Conservation (phyloP, 2,888 invertebrate genomes). For the Leucophenga maculata region DNA sequence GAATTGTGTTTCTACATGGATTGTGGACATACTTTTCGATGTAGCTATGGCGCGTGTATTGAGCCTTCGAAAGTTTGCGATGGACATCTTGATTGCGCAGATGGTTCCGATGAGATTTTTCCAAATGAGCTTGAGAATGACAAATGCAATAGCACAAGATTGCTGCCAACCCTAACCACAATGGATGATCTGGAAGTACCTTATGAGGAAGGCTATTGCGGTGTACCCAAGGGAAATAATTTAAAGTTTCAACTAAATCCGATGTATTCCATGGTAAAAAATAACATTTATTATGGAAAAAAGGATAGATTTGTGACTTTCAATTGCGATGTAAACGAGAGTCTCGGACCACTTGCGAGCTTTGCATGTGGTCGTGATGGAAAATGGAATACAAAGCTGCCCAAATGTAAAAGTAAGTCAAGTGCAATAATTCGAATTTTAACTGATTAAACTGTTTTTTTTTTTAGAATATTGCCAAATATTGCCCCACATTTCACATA, state of each 20-base stretch:
- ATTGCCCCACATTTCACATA: neutral
- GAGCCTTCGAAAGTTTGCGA: neutral
- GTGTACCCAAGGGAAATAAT: too few species aligned
- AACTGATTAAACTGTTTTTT: neutral
- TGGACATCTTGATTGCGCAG: neutral
- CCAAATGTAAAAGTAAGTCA: neutral
- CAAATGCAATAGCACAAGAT: too few species aligned
- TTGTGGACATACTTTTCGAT: neutral
- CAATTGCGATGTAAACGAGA: neutral
- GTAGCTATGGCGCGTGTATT: conserved; percentile 4
- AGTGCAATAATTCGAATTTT: neutral
- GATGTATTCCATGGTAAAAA: too few species aligned
- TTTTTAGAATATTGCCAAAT: neutral
- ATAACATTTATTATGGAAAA: too few species aligned
- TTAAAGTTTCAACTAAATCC: too few species aligned
- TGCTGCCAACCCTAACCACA: too few species aligned
- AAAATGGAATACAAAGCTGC: neutral
- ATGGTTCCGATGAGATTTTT: conserved; percentile 14
- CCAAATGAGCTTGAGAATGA: neutral
- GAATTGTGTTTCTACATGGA: neutral
- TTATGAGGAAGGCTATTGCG: too few species aligned
- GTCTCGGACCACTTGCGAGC: neutral
- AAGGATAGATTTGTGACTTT: too few species aligned
- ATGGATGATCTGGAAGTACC: too few species aligned
- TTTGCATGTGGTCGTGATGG: neutral